Evolutionary conservation across 2,113 vertebrate genomes (phyloP).

Genomic region (Podarcis muralis): DNA sequence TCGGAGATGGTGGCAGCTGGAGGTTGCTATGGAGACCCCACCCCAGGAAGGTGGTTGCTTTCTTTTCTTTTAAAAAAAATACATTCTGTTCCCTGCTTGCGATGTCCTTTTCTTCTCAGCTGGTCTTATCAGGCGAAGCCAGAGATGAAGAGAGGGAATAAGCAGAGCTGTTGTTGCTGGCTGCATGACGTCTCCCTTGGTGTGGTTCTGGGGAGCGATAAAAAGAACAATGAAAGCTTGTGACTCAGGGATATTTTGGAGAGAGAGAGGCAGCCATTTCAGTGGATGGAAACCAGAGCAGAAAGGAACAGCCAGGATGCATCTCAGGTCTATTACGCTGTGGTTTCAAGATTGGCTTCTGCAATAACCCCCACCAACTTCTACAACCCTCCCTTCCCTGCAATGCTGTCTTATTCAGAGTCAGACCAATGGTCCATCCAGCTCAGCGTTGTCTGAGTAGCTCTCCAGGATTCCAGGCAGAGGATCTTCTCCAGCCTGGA

Average conservation of each 20-base stretch:
- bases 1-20: background rate
- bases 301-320: background rate
- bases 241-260: background rate
- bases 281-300: too few species aligned
- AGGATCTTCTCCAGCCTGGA: background rate
- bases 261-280: background rate
- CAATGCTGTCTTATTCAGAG: too few species aligned
- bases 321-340: too few species aligned
- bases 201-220: background rate
- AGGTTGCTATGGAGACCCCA: conserved; percentile 41
- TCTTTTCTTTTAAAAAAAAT: background rate
- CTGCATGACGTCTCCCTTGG: background rate
- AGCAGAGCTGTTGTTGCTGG: background rate
- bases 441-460: too few species aligned
- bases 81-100: background rate
- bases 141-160: background rate
- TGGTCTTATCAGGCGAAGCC: conserved; percentile 18
- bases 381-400: too few species aligned
- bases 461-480: background rate
- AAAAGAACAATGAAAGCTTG: background rate
- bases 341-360: too few species aligned
- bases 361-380: too few species aligned
- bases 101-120: background rate
- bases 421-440: too few species aligned
- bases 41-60: background rate